Evolutionary conservation across 2,113 vertebrate species (phyloP), one percentile per base, ranked within the genome.

Genomic region (Phyllostomus hastatus): DNA sequence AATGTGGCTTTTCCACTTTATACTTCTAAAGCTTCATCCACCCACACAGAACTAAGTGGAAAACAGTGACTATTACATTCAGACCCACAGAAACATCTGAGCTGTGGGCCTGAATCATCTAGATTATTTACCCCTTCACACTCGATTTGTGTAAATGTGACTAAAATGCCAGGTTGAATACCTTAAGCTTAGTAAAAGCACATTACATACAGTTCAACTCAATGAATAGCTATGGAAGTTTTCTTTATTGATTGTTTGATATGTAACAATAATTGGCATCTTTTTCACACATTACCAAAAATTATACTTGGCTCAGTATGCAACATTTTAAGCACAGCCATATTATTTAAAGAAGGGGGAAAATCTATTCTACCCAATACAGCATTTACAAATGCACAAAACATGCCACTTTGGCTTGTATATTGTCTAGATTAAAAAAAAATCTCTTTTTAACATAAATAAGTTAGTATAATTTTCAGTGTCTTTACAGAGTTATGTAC

Each of bases 391-490:
- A 99, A 99, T 98, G 99, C 98, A 99, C 99, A 99, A 97, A 98
- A 97, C 98, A 99, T 98, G 99, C 99, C 99, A 98, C 99, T 99
- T 99, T 99, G 99, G 99, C 99, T 99, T 99, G 98, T 98, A 98
- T 98, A 97, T 98, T 92, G 98, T 98, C 98, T 99, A 99, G 98
- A 99, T 99, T 98, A 95, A 98, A 98, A 98, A 99, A 99, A 99
- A 98, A 97, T 95, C 78, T 98, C 95, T 98, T 97, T 98, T 98
- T 97, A 98, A 99, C 99, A 99, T 99, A 99, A 99, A 99, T 99
- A 99, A 99, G 99, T 99, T 99, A 99, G 99, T 99, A 99, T 99
- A 99, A 99, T 99, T 99, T 99, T 99, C 99, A 99, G 99, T 99
- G 99, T 99, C 99, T 99, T 99, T 99, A 99, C 99, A 99, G 99